Conservation (phyloP, 1,140 invertebrate genomes). For the Ceratina japonica region DNA sequence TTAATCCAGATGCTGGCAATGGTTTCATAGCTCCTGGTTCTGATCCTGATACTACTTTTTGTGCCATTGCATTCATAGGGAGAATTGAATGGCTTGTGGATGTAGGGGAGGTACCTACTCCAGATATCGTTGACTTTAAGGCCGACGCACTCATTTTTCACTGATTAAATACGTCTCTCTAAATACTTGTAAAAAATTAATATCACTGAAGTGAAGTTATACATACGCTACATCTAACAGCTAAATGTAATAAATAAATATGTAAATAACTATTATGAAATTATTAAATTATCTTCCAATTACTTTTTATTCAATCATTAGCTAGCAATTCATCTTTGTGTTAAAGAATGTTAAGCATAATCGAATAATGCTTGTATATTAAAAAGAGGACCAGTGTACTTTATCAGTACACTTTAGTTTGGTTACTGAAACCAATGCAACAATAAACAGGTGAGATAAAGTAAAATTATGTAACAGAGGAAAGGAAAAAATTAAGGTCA, state of each 20-base stretch:
- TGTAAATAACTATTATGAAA: neutral
- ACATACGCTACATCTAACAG: neutral
- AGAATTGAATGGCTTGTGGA: slow-evolving; percentile 74
- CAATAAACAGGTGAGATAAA: slow-evolving; percentile 12
- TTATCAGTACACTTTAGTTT: neutral
- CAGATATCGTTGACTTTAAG: slow-evolving; percentile 73
- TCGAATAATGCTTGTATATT: neutral
- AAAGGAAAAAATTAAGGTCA: neutral
- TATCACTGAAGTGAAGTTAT: slow-evolving; percentile 9
- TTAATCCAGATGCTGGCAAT: slow-evolving; percentile 68
- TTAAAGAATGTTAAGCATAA: neutral
- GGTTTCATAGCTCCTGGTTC: slow-evolving; percentile 75
- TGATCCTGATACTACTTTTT: slow-evolving; percentile 73
- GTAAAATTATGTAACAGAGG: neutral
- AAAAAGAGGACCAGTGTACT: neutral
- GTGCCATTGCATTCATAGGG: slow-evolving; percentile 77
- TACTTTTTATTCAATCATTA: neutral
- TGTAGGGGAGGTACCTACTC: slow-evolving; percentile 70
- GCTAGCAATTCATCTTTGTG: neutral
- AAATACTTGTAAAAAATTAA: slow-evolving; percentile 33
- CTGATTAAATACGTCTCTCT: slow-evolving; percentile 24
- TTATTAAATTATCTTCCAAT: neutral
- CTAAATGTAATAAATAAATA: neutral
- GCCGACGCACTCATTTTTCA: slow-evolving; percentile 71
- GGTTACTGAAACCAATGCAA: slow-evolving; percentile 12